phyloP scores from a whole-genome alignment of 2,888 invertebrate species.

The Alentia gelatinosa region DNA sequence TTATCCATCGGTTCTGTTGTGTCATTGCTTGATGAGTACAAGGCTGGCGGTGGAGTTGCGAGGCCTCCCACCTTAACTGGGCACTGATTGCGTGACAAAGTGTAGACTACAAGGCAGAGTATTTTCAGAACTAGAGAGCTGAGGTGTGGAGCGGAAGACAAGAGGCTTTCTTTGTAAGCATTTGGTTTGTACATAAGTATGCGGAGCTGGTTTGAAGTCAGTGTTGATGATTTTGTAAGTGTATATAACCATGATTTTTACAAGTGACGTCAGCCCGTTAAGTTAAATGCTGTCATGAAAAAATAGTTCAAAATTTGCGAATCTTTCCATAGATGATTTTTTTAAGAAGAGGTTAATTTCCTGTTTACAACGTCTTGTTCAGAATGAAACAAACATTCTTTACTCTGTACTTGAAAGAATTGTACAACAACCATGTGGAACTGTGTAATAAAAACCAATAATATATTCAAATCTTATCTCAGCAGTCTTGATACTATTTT shows the following conservation, averaged over 20 bases:
- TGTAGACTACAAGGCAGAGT: neutral
- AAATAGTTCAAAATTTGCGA: neutral
- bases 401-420: neutral
- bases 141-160: neutral
- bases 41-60: neutral
- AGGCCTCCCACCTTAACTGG: neutral
- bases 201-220: neutral
- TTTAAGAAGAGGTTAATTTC: neutral
- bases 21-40: neutral
- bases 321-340: neutral
- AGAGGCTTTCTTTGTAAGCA: neutral
- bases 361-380: neutral
- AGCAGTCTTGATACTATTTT: too few relatives aligned
- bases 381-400: neutral
- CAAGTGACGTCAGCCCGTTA: neutral
- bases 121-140: neutral
- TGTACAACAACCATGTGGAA: slow-evolving; percentile 7
- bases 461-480: too few relatives aligned
- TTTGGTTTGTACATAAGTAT: slow-evolving; percentile 21
- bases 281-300: neutral
- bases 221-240: slow-evolving; percentile 35
- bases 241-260: neutral
- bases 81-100: neutral
- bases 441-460: slow-evolving; percentile 34
- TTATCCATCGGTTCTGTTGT: too few relatives aligned